These are phyloP conservation scores for Chamaea fasciata DNA, from an alignment of 2,113 vertebrate species.

Conservation along the genomic window DNA sequence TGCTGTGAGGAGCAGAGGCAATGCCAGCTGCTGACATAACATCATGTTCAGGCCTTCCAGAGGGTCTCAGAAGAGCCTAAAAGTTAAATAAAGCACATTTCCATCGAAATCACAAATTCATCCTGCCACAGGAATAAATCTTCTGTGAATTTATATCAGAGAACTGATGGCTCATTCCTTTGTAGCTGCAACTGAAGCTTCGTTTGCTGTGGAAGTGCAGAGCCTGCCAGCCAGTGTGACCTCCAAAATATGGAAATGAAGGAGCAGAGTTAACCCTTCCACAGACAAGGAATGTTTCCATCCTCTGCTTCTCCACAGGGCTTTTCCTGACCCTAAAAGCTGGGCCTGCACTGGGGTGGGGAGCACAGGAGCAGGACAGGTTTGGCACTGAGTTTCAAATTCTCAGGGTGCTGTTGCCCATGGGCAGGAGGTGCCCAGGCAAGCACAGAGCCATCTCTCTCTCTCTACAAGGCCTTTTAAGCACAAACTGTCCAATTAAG, in stretches of 20 bases:
- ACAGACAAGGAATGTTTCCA: neutral
- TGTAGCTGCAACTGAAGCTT: neutral
- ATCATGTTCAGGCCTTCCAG: neutral
- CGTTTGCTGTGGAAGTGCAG: neutral
- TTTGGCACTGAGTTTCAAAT: neutral
- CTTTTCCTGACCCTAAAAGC: neutral
- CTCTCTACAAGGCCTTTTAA: neutral
- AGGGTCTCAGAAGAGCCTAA: neutral
- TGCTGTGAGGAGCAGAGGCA: neutral
- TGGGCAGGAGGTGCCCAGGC: neutral
- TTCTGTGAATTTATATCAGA: neutral
- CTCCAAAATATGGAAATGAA: neutral
- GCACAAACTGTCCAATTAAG: neutral
- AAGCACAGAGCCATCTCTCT: neutral
- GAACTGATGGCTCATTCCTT: neutral
- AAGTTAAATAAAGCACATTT: neutral
- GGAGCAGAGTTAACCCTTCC: neutral
- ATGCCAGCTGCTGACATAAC: neutral
- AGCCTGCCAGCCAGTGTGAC: neutral
- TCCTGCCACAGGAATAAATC: neutral
- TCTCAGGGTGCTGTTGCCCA: neutral
- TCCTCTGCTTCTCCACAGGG: neutral
- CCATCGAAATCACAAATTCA: neutral
- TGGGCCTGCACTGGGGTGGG: neutral
- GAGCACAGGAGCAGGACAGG: neutral